Base-by-base conservation (phyloP, 1,140 invertebrate species). In the Zaprionus kolodkinae region DNA sequence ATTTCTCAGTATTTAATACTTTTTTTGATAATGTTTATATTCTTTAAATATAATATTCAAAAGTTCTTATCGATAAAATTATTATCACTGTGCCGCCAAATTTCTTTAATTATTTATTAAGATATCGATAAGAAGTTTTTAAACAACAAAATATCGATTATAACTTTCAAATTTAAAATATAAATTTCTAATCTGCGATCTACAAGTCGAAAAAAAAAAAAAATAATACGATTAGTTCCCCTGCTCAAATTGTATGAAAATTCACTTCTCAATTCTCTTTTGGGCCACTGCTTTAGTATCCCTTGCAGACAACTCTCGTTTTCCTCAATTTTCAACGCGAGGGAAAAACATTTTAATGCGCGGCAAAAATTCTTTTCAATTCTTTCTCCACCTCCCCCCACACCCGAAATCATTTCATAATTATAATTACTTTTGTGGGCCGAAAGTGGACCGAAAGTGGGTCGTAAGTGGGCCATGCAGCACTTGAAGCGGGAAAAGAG, bases 341-440 rank as follows among this genome's bases (percentile, higher is more conserved):
- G 21, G 11, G 27, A 9, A 55, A 55, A 55, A 30, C 7, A 55
- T 55, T 55, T 55, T 27, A 55, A 55, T 27, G 12, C 25, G n/a
- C 27, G 27, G 13, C 11, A 15, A 13, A 27, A 55, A 55, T 55
- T 55, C 25, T n/a, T 55, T 55, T 55, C 25, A 55, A 55, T 55
- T 55, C 21, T 55, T n/a, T 55, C 48, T 35, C 4, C n/a, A n/a
- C n/a, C n/a, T n/a, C n/a, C n/a, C n/a, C 36, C 36, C n/a, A 5
- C 0, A 7, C n/a, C 13, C 25, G 25, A 55, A 30, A 55, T 55
- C 27, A 55, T 55, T 30, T 55, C 27, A 55, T 30, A 55, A 55
- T 55, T 55, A 55, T 55, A 30, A 55, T 55, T 30, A 55, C 6
- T 55, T 55, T 55, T 55, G 45, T 50, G 17, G 45, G 17, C 11